phyloP scores from a whole-genome alignment of 1,140 invertebrate species.

The Philopotamus ludificatus region DNA sequence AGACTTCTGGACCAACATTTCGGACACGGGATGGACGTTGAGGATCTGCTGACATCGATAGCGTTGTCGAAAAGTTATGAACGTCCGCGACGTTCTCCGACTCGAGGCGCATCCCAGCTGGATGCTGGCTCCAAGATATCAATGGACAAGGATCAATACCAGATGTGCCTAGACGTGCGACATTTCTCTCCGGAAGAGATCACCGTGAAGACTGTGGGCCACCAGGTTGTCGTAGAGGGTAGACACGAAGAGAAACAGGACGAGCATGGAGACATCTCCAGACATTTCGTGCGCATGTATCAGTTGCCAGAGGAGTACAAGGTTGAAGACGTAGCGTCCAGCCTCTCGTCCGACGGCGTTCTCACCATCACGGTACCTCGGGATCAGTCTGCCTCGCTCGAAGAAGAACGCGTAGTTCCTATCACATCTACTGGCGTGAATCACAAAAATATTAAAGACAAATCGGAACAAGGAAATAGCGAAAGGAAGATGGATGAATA shows the following conservation, averaged over 20 bases:
- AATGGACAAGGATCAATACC: conserved; percentile 49
- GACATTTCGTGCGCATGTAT: conserved; percentile 71
- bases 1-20: conserved; percentile 56
- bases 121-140: background rate
- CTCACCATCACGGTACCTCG: conserved; percentile 67
- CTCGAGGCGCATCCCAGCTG: background rate
- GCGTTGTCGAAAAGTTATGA: conserved; percentile 24
- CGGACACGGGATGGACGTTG: conserved; percentile 47
- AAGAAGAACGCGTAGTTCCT: conserved; percentile 48
- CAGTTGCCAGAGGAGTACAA: conserved; percentile 64
- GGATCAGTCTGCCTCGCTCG: conserved; percentile 49
- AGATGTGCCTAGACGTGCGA: conserved; percentile 66
- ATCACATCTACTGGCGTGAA: conserved; percentile 48
- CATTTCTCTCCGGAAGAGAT: conserved; percentile 75
- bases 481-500: too few species aligned
- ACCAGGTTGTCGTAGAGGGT: conserved; percentile 65
- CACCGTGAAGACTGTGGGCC: conserved; percentile 70
- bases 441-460: conserved; percentile 7
- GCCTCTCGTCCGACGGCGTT: conserved; percentile 72
- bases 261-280: conserved; percentile 60
- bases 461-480: background rate
- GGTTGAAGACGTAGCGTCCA: conserved; percentile 64
- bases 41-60: conserved; percentile 47
- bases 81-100: conserved; percentile 42
- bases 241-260: conserved; percentile 69